Conservation (phyloP, 2,888 invertebrate species). For the Diarsia brunnea region DNA sequence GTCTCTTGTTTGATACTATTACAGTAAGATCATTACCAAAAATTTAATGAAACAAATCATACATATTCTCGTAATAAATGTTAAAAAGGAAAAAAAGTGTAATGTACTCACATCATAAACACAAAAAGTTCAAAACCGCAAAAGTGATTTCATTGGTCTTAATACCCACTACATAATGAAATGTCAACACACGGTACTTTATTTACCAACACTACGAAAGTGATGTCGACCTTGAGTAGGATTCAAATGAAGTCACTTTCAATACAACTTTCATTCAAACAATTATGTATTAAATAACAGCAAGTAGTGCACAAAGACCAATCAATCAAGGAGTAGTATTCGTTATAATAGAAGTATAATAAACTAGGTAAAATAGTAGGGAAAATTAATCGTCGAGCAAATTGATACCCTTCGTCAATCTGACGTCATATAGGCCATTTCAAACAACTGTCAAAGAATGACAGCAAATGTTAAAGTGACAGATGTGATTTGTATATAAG, state of each 20-base stretch:
- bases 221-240: conserved; percentile 46
- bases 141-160: conserved; percentile 10
- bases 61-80: background rate
- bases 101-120: background rate
- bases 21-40: too few relatives aligned
- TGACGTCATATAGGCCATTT: background rate
- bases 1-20: too few relatives aligned
- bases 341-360: background rate
- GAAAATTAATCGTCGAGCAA: background rate
- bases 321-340: conserved; percentile 10
- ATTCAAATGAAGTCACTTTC: conserved; percentile 51
- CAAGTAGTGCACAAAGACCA: background rate
- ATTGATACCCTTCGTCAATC: background rate
- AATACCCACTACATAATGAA: conserved; percentile 14
- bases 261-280: conserved; percentile 53
- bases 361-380: background rate
- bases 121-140: background rate
- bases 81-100: background rate
- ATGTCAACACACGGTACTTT: conserved; percentile 27
- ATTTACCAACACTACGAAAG: conserved; percentile 25
- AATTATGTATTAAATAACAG: conserved; percentile 17
- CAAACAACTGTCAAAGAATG: background rate
- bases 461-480: background rate
- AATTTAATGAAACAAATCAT: too few relatives aligned
- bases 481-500: background rate